Percentiles rank a stretch among this genome's conserved stretches.
These are phyloP conservation scores for Dasypogon diadema DNA, from an alignment of 2,888 invertebrate genomes.

Conservation along the genomic window DNA sequence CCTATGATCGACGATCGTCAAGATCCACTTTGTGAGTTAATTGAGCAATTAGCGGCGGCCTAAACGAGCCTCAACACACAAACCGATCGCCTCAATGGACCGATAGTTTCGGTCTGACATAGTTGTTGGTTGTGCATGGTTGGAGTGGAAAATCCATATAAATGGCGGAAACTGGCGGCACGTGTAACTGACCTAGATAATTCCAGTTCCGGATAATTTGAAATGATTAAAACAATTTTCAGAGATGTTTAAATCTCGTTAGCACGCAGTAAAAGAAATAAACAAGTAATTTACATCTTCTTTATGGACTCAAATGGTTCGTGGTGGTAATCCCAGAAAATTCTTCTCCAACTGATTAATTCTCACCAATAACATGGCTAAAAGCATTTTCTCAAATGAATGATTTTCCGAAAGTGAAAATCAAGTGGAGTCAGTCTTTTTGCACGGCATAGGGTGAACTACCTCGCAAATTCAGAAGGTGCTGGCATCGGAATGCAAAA, in stretches of 20 bases:
- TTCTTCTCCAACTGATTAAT: no score
- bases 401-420: not conserved
- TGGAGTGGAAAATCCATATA: not conserved
- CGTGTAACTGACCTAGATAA: constrained; percentile 33
- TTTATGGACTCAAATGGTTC: not conserved
- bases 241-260: not conserved
- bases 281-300: no score
- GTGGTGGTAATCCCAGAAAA: not conserved
- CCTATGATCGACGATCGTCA: constrained; percentile 2
- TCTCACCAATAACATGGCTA: not conserved
- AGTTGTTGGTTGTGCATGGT: not conserved
- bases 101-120: not conserved
- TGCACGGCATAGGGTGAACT: constrained; percentile 3
- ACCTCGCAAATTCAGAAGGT: constrained; percentile 24
- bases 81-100: constrained; percentile 11
- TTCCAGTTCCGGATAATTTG: constrained; percentile 11
- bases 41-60: constrained; percentile 30
- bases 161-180: not conserved
- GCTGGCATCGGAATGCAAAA: constrained; percentile 22
- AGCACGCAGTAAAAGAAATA: no score
- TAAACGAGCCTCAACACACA: not conserved
- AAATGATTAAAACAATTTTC: not conserved
- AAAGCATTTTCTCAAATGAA: no score
- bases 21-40: constrained; percentile 10
- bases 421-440: not conserved